A percentile compares a stretch with the other conserved stretches of the same genome.
Evolutionary conservation across 1,140 invertebrate genomes (phyloP).

Genomic region (Brachionus rubens): DNA sequence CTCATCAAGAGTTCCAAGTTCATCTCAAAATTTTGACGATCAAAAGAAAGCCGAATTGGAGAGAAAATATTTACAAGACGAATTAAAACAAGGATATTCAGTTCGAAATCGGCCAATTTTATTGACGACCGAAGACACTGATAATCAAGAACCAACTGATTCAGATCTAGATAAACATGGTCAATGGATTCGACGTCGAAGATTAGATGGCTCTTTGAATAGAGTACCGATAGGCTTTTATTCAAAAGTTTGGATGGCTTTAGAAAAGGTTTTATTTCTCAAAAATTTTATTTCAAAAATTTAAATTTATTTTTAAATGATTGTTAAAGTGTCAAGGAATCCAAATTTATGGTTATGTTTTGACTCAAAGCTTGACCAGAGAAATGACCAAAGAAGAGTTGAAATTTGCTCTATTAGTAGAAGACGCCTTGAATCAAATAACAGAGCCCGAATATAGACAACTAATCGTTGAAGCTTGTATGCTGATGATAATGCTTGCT

Average conservation of each 20-base stretch:
- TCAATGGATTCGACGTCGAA: conserved; percentile 86
- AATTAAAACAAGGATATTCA: conserved; percentile 34
- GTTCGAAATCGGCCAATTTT: conserved; percentile 18
- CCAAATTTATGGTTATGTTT: conserved; percentile 79
- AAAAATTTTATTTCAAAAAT: too few species aligned
- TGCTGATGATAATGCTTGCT: conserved; percentile 83
- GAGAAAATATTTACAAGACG: conserved; percentile 42
- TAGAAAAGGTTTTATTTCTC: conserved; percentile 70
- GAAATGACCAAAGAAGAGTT: conserved; percentile 98
- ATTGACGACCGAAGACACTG: conserved; percentile 31
- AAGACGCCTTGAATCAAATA: conserved; percentile 92
- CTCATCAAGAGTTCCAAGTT: background rate
- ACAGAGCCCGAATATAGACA: conserved; percentile 97
- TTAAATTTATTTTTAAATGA: too few species aligned
- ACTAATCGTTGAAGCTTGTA: conserved; percentile 90
- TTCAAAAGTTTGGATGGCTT: conserved; percentile 81
- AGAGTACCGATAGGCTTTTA: conserved; percentile 94
- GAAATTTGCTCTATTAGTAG: conserved; percentile 95
- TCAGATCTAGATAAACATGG: conserved; percentile 70
- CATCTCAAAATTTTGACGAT: background rate
- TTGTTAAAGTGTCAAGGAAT: conserved; percentile 88
- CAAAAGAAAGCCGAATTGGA: conserved; percentile 38
- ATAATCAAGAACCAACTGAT: conserved; percentile 21
- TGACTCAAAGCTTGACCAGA: conserved; percentile 83
- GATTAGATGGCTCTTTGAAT: conserved; percentile 93